Evolutionary conservation across 2,888 invertebrate genomes (phyloP), one percentile per base, ranked within the genome.

Genomic region (Ennomos quercinarius): DNA sequence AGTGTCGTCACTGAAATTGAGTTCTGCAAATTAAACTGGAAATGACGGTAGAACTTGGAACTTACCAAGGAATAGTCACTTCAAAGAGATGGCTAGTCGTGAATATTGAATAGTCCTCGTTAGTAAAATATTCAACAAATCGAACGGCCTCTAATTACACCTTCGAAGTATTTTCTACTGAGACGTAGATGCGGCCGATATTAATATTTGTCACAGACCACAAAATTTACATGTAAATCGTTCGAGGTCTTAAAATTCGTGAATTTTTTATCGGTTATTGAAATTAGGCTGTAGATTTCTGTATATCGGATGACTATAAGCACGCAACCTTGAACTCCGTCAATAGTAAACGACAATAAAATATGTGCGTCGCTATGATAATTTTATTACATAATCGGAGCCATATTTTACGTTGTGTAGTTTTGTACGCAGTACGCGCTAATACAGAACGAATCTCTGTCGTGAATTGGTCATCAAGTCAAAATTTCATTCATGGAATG

Each of bases 31-130:
- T 87, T 85, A 83, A 84, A 79, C 82, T 85, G 85, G 44, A 58
- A 48, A 44, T 45, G 47, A 48, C 43, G 38, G 27, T 38, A 12
- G 36, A 49, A 84, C 85, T 83, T 73, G 73, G 73, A 81, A 80
- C 77, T 86, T 83, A 80, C 83, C 76, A 75, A 77, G 78, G 71
- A 73, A 70, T 76, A 76, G 69, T 69, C 72, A 72, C 78, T 84
- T 78, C 79, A 81, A 82, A 84, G 81, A 80, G 74, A 72, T 72
- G 72, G 66, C 73, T 69, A 81, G 75, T 73, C 78, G 73, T 87
- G 86, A 87, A 87, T 88, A 87, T 87, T 88, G 84, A 87, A 86
- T 84, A 84, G 83, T 72, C 76, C 72, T 80, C 73, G 80, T 80
- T 84, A 80, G 76, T 85, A 81, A 85, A 87, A 86, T 84, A 88